These are phyloP conservation scores for Micronycteris hirsuta DNA, from an alignment of 2,113 vertebrate species.

Conservation along the genomic window DNA sequence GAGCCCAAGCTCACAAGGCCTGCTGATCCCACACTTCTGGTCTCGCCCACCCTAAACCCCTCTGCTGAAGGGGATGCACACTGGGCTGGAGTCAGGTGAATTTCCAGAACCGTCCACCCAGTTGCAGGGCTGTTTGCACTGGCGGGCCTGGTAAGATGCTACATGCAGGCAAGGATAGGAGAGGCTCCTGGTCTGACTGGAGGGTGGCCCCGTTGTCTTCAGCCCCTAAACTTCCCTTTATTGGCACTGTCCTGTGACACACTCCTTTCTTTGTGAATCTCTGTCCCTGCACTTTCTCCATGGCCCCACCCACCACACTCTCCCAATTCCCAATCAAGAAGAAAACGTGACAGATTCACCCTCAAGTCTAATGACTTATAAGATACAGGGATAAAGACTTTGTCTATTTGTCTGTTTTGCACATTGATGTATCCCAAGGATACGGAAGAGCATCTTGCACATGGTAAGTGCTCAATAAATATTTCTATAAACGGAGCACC, in stretches of 20 bases:
- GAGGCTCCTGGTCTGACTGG: neutral
- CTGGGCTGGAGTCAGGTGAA: neutral
- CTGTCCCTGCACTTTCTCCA: neutral
- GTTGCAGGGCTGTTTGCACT: neutral
- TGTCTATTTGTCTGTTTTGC: neutral
- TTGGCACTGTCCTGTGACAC: neutral
- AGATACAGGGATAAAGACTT: neutral
- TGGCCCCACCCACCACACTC: neutral
- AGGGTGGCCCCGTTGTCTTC: neutral
- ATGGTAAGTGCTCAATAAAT: neutral
- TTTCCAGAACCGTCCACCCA: neutral
- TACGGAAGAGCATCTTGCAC: neutral
- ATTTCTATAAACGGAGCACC: neutral
- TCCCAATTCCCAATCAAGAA: neutral
- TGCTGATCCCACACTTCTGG: neutral
- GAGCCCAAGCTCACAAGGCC: neutral
- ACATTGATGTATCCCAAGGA: neutral
- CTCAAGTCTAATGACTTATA: neutral
- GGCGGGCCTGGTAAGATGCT: neutral
- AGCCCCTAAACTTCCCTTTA: neutral
- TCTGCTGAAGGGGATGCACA: neutral
- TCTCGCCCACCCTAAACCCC: neutral
- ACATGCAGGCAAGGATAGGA: neutral
- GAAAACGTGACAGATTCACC: neutral
- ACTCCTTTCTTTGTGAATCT: neutral